Conservation (phyloP, 2,113 vertebrate species). For the Ceuthmochares aereus region DNA sequence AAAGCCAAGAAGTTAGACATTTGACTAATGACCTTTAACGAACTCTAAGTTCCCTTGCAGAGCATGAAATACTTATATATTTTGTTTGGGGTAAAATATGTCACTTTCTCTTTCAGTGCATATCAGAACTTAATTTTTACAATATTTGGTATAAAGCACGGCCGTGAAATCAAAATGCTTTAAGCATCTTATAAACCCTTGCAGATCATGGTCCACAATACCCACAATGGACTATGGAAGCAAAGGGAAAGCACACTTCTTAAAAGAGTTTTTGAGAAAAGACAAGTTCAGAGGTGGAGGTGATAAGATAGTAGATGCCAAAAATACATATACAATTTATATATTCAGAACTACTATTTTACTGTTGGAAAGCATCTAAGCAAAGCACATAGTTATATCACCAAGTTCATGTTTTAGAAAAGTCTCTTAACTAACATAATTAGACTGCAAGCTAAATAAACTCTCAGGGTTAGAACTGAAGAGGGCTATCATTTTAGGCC, state of each 20-base stretch:
- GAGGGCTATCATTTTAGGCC: background rate
- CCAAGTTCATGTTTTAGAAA: background rate
- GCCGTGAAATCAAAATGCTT: background rate
- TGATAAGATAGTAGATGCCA: background rate
- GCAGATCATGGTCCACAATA: background rate
- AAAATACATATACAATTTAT: background rate
- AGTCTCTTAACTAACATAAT: background rate
- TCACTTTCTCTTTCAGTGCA: background rate
- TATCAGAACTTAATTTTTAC: background rate
- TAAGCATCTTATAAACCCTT: background rate
- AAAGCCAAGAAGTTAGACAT: background rate
- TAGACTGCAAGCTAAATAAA: background rate
- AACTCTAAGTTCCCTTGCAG: background rate
- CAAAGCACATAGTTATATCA: background rate
- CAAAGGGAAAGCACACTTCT: background rate
- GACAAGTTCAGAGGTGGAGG: background rate
- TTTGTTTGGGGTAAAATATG: background rate
- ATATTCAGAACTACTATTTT: background rate
- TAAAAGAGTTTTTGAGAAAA: background rate
- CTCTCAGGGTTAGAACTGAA: background rate
- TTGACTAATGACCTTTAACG: background rate
- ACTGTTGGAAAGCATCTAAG: background rate
- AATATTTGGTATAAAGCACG: background rate
- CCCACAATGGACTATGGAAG: accelerated
- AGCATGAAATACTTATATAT: background rate